A percentile compares a stretch with the other conserved stretches of the same genome.
Conservation (phyloP, 2,113 vertebrate species). For the Triplophysa dalaica region DNA sequence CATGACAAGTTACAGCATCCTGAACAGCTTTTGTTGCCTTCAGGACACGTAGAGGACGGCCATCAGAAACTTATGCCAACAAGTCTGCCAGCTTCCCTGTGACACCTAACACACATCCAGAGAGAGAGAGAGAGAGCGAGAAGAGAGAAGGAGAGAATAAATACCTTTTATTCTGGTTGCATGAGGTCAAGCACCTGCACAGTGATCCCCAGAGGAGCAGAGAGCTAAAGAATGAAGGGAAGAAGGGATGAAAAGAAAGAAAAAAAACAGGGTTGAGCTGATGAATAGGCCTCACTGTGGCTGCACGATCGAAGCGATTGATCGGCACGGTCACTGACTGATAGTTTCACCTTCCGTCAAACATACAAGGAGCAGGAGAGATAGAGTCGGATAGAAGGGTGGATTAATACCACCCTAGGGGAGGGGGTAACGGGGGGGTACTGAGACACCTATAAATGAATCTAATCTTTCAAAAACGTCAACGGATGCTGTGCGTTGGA, state of each 20-base stretch:
- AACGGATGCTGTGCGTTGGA: not conserved
- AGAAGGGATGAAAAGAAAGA: not conserved
- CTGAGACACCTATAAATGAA: conserved; percentile 17
- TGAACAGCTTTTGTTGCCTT: conserved; percentile 30
- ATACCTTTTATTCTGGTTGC: conserved; percentile 32
- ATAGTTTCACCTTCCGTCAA: conserved; percentile 52
- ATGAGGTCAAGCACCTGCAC: conserved; percentile 34
- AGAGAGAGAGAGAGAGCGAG: conserved; percentile 20
- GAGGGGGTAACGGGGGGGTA: conserved; percentile 5
- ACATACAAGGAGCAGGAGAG: conserved; percentile 36
- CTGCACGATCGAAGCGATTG: conserved; percentile 49
- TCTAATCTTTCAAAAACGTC: conserved; percentile 29
- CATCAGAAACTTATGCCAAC: conserved; percentile 46
- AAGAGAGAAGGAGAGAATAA: conserved; percentile 7
- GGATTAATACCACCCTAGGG: conserved; percentile 44
- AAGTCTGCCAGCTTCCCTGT: conserved; percentile 40
- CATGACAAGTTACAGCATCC: conserved; percentile 42
- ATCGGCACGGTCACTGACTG: conserved; percentile 48
- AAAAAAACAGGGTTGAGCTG: conserved; percentile 24
- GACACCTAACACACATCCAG: conserved; percentile 32
- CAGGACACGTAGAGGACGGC: conserved; percentile 56
- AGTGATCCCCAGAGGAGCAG: conserved; percentile 30
- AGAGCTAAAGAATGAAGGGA: not conserved
- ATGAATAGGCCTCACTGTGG: conserved; percentile 39
- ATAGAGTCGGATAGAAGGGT: conserved; percentile 46